A percentile compares a stretch with the other conserved stretches of the same genome.
phyloP scores from a whole-genome alignment of 1,140 invertebrate genomes.

The Diorhabda elongata region DNA sequence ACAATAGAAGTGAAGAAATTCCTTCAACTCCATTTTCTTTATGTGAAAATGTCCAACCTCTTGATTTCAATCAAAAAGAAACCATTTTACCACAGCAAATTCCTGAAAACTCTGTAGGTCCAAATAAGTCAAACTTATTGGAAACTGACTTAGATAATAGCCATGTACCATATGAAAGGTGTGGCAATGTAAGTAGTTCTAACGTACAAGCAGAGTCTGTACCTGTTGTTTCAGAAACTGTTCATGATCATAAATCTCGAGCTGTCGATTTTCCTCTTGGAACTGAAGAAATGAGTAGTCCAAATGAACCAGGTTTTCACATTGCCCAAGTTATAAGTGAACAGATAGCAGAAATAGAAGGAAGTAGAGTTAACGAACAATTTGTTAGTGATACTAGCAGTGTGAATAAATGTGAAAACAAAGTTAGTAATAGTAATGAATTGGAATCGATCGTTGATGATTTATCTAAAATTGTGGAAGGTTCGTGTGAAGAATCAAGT shows the following conservation, averaged over 20 bases:
- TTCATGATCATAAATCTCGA: neutral
- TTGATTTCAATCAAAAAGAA: too few relatives aligned
- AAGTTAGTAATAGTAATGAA: conserved; percentile 6
- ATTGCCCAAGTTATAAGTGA: conserved; percentile 12
- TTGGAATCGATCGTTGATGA: conserved; percentile 30
- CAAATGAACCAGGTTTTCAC: conserved; percentile 10
- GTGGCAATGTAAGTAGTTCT: neutral
- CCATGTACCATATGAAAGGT: neutral
- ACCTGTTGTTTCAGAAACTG: neutral
- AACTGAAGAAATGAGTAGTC: conserved; percentile 17
- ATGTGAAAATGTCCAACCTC: too few relatives aligned
- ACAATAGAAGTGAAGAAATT: too few relatives aligned
- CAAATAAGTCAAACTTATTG: too few relatives aligned
- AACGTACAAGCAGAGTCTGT: neutral
- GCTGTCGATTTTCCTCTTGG: neutral
- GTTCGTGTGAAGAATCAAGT: neutral
- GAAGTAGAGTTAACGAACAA: conserved; percentile 1
- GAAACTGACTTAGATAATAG: conserved; percentile 13
- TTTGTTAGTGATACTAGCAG: neutral
- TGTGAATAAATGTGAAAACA: neutral
- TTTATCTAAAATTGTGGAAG: conserved; percentile 26
- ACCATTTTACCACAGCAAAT: too few relatives aligned
- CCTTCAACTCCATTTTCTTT: too few relatives aligned
- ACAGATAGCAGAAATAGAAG: conserved; percentile 9
- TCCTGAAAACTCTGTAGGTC: too few relatives aligned